Percentiles rank a stretch among this genome's conserved stretches.
Conservation (phyloP, 2,888 invertebrate species). For the Caenorhabditis sp. region DNA sequence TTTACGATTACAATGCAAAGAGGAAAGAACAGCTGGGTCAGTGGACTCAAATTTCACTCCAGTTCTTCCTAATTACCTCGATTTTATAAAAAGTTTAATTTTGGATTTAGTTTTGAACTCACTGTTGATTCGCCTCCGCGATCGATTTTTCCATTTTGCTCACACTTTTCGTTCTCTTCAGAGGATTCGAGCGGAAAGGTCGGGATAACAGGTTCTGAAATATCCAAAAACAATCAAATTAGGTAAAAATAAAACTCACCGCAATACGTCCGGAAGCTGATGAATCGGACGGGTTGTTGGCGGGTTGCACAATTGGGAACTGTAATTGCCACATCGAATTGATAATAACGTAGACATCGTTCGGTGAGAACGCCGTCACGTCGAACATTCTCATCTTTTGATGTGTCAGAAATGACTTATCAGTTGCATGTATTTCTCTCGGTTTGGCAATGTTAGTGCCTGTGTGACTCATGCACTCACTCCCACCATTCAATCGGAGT, state of each 20-base stretch:
- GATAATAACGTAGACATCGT: conserved; percentile 36
- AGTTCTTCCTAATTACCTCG: no score
- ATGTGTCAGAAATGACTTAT: conserved; percentile 19
- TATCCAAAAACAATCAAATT: no score
- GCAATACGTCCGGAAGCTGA: conserved; percentile 48
- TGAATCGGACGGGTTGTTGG: conserved; percentile 40
- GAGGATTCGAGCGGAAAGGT: conserved; percentile 77
- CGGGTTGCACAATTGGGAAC: conserved; percentile 48
- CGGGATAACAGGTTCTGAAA: conserved; percentile 76
- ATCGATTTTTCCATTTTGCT: conserved; percentile 74
- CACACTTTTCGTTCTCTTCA: conserved; percentile 79
- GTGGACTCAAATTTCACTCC: conserved; percentile 22
- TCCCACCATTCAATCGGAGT: conserved; percentile 37
- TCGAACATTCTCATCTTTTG: conserved; percentile 43
- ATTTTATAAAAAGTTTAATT: no score
- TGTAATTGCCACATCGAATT: conserved; percentile 54
- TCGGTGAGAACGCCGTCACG: conserved; percentile 42
- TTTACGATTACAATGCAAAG: conserved; percentile 55
- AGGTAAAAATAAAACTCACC: conserved; percentile 25
- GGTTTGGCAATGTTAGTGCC: conserved; percentile 22
- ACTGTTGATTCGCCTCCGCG: conserved; percentile 58
- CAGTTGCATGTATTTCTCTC: conserved; percentile 31
- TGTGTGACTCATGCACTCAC: conserved; percentile 30
- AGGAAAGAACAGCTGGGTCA: conserved; percentile 33
- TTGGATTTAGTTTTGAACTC: conserved; percentile 15